Evolutionary conservation across 2,113 vertebrate species (phyloP), one percentile per base, ranked within the genome.

Genomic region (Scophthalmus maximus): DNA sequence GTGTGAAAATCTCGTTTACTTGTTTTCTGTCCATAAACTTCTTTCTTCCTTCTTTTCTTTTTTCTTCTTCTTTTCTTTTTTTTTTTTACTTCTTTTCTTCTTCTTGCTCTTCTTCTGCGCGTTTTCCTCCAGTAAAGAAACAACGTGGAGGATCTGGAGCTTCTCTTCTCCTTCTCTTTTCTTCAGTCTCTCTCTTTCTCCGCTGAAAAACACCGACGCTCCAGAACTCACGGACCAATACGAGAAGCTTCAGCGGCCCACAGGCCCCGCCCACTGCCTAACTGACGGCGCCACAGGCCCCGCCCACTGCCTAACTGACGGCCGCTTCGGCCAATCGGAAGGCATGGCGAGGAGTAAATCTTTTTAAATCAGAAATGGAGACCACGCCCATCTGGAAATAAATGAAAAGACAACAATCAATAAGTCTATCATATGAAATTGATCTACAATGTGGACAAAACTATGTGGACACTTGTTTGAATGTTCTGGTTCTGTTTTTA

Each of bases 301-400:
- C 74, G 53, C 68, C 68, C 44, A 6, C 30, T 5, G 0, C 0
- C 1, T 22, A 59, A 66, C 8, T n/a, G 74, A 17, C 80, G 15
- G 70, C 55, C 51, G 1, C 1, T 5, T 56, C 1, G 6, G n/a
- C 65, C 55, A 83, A 83, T 78, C 75, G 50, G 17, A 30, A 1
- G 10, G 2, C 29, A 10, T 1, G 0, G 0, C 5, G 1, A 22
- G 8, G 47, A 9, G 5, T 1, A 1, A 10, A 2, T 22, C 50
- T 1, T 29, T 53, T 47, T 17, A 56, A 56, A 74, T 22, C 1
- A 7, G 6, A 17, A 5, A 1, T 2, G 2, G 2, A 52, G 27
- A 32, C 26, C 62, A 30, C 44, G 36, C 47, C 42, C 42, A n/a
- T n/a, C 15, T 11, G 4, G 18, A 9, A 0, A 17, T 8, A n/a